Evolutionary conservation across 2,113 vertebrate species (phyloP).

Genomic region (Jaculus jaculus): DNA sequence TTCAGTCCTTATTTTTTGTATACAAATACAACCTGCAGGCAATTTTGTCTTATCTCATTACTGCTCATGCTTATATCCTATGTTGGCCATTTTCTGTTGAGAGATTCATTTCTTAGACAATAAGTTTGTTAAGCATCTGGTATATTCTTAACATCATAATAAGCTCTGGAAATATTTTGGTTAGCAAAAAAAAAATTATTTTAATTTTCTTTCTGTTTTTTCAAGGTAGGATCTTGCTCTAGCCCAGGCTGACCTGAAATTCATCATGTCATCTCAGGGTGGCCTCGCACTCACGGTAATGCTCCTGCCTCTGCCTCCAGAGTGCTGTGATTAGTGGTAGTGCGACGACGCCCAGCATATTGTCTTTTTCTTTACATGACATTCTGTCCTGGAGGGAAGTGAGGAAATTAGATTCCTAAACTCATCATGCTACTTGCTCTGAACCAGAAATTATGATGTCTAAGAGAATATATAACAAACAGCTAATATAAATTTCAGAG

Average conservation of each 20-base stretch:
- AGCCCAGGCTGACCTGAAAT: too few relatives aligned
- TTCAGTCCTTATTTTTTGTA: not conserved
- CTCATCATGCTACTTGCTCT: not conserved
- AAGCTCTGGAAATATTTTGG: constrained; percentile 13
- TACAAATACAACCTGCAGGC: not conserved
- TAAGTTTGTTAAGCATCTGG: not conserved
- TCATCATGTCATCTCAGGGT: too few relatives aligned
- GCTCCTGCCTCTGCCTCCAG: too few relatives aligned
- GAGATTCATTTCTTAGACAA: constrained; percentile 27
- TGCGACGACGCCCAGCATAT: not conserved
- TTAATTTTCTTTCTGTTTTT: too few relatives aligned
- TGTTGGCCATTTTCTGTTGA: not conserved
- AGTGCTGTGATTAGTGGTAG: too few relatives aligned
- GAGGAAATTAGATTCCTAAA: not conserved
- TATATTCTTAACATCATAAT: not conserved
- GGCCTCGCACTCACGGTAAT: too few relatives aligned
- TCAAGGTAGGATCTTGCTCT: too few relatives aligned
- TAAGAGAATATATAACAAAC: not conserved
- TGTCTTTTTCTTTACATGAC: constrained; percentile 14
- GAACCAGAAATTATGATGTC: not conserved
- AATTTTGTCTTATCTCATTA: not conserved
- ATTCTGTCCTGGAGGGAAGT: not conserved
- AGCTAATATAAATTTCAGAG: not conserved
- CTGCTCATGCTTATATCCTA: not conserved
- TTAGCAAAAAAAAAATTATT: not conserved